Evolutionary conservation across 2,113 vertebrate genomes (phyloP), one percentile per base, ranked within the genome.

Genomic region (Pseudorhombus dupliciocellatus): DNA sequence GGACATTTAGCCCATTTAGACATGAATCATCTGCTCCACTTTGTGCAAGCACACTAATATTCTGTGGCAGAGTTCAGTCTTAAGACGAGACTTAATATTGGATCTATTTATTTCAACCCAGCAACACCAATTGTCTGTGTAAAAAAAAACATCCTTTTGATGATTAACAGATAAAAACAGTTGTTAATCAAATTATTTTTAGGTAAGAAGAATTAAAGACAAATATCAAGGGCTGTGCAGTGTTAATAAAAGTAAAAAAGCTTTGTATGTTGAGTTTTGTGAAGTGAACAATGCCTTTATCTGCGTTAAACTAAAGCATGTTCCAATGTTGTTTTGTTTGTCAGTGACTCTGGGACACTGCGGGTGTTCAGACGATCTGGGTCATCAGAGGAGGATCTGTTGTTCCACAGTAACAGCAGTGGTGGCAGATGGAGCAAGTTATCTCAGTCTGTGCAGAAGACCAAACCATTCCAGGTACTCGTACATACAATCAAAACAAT

Each of bases 391-490:
- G 18, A 73, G 4, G n/a, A 79, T 4, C 65, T 87, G 31, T 15
- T 91, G 2, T 90, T 91, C 60, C 73, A 78, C 44, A 80, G 72
- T 21, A 85, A 51, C 51, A 79, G 61, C 50, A 84, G 83, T 40
- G 83, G 37, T 42, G 24, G 22, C 42, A 48, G 18, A 30, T 94
- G 93, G 93, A 81, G 34, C 61, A 86, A 20, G 21, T 79, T 91
- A 57, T 89, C 87, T 48, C 77, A 75, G 24, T 62, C 83, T 71
- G 8, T 92, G 12, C 20, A 73, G 20, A 68, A 9, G 0, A 62
- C 22, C 21, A 63, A 63, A 66, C 79, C 85, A 37, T 93, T 92
- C 74, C 90, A 92, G 91, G 93, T 94, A 80, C 0, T 0, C 15
- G 34, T 4, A 58, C 5, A 31, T 30, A 25, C 2, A 54, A 3